These are phyloP conservation scores for Anticlea derivata DNA, from an alignment of 2,888 invertebrate genomes.

Conservation along the genomic window DNA sequence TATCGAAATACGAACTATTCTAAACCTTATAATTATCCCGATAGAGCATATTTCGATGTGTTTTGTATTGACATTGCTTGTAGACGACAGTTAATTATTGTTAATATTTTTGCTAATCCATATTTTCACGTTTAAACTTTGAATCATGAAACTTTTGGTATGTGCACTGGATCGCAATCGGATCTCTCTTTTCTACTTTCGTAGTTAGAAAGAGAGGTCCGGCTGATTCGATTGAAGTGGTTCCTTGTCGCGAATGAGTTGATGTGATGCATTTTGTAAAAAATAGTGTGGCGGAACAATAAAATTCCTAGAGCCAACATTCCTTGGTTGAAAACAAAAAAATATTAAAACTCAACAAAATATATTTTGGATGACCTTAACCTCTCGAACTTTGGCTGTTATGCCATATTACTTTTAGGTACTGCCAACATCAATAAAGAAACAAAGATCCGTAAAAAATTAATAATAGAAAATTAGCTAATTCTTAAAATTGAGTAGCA, in stretches of 20 bases:
- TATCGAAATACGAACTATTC: slow-evolving; percentile 13
- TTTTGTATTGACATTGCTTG: slow-evolving; percentile 36
- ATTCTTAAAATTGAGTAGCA: too few species aligned
- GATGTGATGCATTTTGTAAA: not conserved
- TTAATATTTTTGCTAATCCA: slow-evolving; percentile 29
- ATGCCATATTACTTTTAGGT: too few species aligned
- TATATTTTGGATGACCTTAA: too few species aligned
- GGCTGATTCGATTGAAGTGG: not conserved
- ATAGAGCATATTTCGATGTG: slow-evolving; percentile 15
- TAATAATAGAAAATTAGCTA: too few species aligned
- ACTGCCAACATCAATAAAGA: too few species aligned
- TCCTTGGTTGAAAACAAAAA: too few species aligned
- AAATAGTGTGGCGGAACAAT: slow-evolving; percentile 6
- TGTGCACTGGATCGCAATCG: slow-evolving; percentile 1
- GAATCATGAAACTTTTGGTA: slow-evolving; percentile 21
- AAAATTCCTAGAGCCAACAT: not conserved
- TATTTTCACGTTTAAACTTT: slow-evolving; percentile 19
- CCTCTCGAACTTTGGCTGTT: too few species aligned
- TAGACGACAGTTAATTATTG: slow-evolving; percentile 19
- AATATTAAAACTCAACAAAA: too few species aligned
- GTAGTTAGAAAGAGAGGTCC: slow-evolving; percentile 17
- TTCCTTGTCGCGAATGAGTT: not conserved
- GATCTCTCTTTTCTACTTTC: slow-evolving; percentile 7
- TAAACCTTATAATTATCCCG: slow-evolving; percentile 2
- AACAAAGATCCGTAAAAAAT: too few species aligned